Conservation (phyloP, 2,888 invertebrate species). For the Eupeodes luniger region DNA sequence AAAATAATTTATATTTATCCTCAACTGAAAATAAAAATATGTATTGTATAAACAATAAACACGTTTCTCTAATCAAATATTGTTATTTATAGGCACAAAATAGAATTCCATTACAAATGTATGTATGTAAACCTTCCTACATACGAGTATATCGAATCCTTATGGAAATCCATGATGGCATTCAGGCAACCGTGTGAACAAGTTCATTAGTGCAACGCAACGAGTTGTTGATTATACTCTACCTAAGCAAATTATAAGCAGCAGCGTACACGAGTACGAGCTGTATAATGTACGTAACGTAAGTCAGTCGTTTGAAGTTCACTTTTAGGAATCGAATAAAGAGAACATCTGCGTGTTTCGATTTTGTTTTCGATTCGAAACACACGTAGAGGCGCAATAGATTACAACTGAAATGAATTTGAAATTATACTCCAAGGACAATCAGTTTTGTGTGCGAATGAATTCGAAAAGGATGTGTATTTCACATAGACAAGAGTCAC, state of each 20-base stretch:
- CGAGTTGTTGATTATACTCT: constrained; percentile 51
- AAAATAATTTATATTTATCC: too few relatives aligned
- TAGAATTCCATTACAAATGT: too few relatives aligned
- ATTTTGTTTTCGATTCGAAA: constrained; percentile 7
- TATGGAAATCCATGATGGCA: constrained; percentile 33
- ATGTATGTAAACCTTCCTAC: too few relatives aligned
- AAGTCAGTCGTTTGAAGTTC: constrained; percentile 24
- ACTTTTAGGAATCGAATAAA: not conserved
- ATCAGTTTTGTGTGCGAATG: constrained; percentile 18
- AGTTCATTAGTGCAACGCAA: constrained; percentile 66
- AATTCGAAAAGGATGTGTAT: not conserved
- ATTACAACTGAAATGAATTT: constrained; percentile 45
- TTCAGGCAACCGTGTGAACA: constrained; percentile 58
- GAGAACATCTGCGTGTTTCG: constrained; percentile 18
- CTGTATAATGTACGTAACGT: not conserved
- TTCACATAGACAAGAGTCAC: not conserved
- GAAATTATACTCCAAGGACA: constrained; percentile 38
- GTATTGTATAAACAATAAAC: not conserved
- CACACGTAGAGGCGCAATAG: constrained; percentile 29
- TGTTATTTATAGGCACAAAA: not conserved
- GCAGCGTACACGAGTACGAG: not conserved
- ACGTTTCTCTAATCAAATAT: constrained; percentile 1
- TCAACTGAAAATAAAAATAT: too few relatives aligned
- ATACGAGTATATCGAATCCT: not conserved
- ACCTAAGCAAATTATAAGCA: constrained; percentile 27